phyloP scores from a whole-genome alignment of 2,113 vertebrate genomes.

The Odobenus rosmarus region DNA sequence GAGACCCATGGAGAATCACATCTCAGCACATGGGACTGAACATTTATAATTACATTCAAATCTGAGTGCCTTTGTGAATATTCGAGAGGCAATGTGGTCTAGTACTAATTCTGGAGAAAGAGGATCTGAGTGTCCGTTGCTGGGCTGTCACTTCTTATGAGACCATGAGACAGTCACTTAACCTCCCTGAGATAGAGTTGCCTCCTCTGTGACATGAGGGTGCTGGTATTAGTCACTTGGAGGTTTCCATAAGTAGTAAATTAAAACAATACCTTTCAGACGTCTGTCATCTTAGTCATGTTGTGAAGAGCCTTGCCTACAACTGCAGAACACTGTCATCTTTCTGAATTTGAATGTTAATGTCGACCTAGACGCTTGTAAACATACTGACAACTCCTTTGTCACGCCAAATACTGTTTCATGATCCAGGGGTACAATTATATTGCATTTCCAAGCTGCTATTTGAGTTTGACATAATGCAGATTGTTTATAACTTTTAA shows the following conservation, averaged over 20 bases:
- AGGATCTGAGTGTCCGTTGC: background rate
- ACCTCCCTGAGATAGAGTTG: background rate
- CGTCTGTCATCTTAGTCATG: background rate
- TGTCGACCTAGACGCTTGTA: background rate
- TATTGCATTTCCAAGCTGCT: background rate
- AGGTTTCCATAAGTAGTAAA: background rate
- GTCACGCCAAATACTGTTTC: background rate
- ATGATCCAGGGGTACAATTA: background rate
- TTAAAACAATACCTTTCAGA: background rate
- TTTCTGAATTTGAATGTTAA: background rate
- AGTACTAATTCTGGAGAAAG: background rate
- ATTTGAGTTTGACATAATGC: background rate
- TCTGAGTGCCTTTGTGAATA: background rate
- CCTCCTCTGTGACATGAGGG: background rate
- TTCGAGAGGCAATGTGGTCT: background rate
- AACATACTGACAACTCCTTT: background rate
- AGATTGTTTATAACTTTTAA: background rate
- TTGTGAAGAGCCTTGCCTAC: background rate
- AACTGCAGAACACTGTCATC: background rate
- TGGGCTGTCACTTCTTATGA: background rate
- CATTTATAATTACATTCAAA: background rate
- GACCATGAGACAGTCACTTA: background rate
- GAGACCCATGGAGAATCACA: background rate
- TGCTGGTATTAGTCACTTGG: background rate
- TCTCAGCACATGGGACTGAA: background rate